Base-by-base conservation (phyloP, 1,140 invertebrate species). In the Elymnias hypermnestra region DNA sequence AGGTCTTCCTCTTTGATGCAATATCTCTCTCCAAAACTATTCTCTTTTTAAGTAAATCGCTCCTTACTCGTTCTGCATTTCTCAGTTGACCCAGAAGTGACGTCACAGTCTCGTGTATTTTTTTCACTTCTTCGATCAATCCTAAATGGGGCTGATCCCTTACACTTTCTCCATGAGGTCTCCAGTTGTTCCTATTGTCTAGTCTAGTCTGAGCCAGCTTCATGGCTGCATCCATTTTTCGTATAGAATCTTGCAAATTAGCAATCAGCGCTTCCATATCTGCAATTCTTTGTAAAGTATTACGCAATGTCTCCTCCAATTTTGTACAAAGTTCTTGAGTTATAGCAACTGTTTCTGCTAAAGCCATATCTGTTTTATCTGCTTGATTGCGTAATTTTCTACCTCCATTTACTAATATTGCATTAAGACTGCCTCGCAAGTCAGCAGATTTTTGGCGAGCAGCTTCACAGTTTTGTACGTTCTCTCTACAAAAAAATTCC, bases 141-240 rank as follows among this genome's bases (percentile, higher is more conserved):
- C 91, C 90, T 50, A 89, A 87, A 75, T 94, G 92, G 8, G 91
- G 85, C 19, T 78, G 72, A 68, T 94, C 93, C 31, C 92, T 84
- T 42, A 92, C 93, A 57, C 88, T 92, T 75, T 94, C 93, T 5
- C 93, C 90, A 25, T 90, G 86, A 9, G 91, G 91, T 19, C 91
- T 82, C 40, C 87, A 87, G 23, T 84, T 77, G 23, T 89, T 87
- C 47, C 93, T 87, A 58, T 93, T 92, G 60, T 92, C 88, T 39
- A 95, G 83, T 53, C 93, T 88, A 0, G 93, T 94, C 76, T 95
- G 93, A 9, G 92, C 92, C 14, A 93, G 88, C 71, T 94, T 94
- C 89, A 94, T 90, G 2, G 91, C 89, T 5, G 88, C 82, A 58
- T 94, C 92, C 64, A 94, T 88, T 58, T 89, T 89, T 45, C 87